A percentile compares a stretch with the other conserved stretches of the same genome.
These are phyloP conservation scores for Rhea americana DNA, from an alignment of 2,113 vertebrate genomes.

Conservation along the genomic window DNA sequence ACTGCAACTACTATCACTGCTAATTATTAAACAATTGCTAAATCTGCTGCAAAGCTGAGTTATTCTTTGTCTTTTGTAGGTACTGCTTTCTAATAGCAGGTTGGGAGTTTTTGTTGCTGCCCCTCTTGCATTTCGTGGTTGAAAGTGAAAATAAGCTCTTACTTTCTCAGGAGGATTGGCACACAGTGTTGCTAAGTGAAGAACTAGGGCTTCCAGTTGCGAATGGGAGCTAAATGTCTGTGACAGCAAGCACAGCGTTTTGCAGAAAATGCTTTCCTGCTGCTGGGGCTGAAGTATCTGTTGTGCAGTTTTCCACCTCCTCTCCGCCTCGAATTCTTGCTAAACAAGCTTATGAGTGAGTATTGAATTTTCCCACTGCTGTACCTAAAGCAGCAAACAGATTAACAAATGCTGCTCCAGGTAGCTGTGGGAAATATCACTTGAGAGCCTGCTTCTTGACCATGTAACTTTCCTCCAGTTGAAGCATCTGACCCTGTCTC, in stretches of 20 bases:
- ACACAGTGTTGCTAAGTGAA: not conserved
- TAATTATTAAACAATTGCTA: not conserved
- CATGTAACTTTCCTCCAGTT: not conserved
- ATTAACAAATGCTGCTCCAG: not conserved
- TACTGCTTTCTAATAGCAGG: not conserved
- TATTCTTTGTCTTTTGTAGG: not conserved
- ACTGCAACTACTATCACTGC: accelerated
- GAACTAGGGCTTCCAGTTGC: not conserved
- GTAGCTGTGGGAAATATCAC: not conserved
- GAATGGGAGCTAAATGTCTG: not conserved
- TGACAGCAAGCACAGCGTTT: not conserved
- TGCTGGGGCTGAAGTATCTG: not conserved
- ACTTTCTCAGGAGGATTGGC: not conserved
- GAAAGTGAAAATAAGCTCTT: not conserved
- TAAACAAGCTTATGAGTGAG: not conserved
- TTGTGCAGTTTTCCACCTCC: not conserved
- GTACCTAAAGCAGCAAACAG: not conserved
- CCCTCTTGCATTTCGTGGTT: not conserved
- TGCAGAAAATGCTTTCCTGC: not conserved
- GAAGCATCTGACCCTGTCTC: not conserved
- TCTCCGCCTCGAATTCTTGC: not conserved
- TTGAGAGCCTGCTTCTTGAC: not conserved
- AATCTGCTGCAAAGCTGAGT: not conserved
- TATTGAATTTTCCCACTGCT: not conserved
- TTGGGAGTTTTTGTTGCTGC: not conserved